Percentiles rank a stretch among this genome's conserved stretches.
Evolutionary conservation across 2,888 invertebrate species (phyloP).

Genomic region (Eledona agricola): DNA sequence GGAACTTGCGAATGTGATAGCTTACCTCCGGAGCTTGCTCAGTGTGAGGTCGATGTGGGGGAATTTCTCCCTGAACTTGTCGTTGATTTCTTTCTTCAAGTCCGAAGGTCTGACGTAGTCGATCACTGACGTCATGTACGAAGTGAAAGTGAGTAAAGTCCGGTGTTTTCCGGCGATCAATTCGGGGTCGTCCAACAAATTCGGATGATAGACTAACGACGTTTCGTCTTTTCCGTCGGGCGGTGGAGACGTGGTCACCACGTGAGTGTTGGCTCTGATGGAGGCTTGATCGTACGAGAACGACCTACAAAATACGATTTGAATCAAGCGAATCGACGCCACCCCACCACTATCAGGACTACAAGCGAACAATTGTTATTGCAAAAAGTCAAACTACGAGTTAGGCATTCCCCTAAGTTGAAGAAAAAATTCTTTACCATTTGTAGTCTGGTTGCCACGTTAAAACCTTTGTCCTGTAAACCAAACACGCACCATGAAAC

Average conservation of each 20-base stretch:
- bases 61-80: slow-evolving; percentile 94
- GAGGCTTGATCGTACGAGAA: slow-evolving; percentile 76
- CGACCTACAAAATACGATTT: slow-evolving; percentile 66
- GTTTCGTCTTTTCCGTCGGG: slow-evolving; percentile 62
- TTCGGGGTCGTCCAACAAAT: slow-evolving; percentile 92
- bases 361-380: too few species aligned
- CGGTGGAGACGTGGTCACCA: slow-evolving; percentile 63
- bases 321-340: neutral
- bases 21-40: slow-evolving; percentile 93
- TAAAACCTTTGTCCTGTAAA: slow-evolving; percentile 88
- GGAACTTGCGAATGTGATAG: slow-evolving; percentile 2
- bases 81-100: slow-evolving; percentile 95
- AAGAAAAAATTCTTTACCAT: slow-evolving; percentile 70
- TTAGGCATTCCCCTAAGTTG: slow-evolving; percentile 31
- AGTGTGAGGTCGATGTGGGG: slow-evolving; percentile 93
- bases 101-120: slow-evolving; percentile 96
- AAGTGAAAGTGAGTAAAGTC: slow-evolving; percentile 86
- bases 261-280: slow-evolving; percentile 64
- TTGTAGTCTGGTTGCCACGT: slow-evolving; percentile 84
- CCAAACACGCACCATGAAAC: slow-evolving; percentile 64
- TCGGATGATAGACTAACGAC: slow-evolving; percentile 76
- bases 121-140: slow-evolving; percentile 94
- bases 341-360: too few species aligned
- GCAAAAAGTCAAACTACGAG: slow-evolving; percentile 16
- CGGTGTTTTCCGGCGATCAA: slow-evolving; percentile 89